Base-by-base conservation (phyloP, 2,797 vertebrate species). In the Psittacula echo region DNA sequence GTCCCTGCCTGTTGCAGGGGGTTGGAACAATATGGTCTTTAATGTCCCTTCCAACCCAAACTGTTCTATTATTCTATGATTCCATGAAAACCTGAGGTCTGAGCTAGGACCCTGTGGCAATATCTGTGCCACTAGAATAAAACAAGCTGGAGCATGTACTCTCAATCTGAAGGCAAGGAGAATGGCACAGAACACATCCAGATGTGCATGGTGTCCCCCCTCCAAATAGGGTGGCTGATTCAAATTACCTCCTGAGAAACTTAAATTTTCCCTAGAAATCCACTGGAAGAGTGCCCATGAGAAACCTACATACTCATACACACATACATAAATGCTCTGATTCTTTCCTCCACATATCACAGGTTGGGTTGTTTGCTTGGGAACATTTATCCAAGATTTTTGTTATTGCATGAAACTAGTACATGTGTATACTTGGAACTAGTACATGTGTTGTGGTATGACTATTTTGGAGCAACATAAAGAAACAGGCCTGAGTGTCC, bases 291-390 rank as follows among this genome's bases (percentile, higher is more conserved):
- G 2, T 21, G 6, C 7, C 11, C 22, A 48, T 20, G 5, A 8
- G 70, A 90, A 56, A 62, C 17, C 9, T 39, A 5, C 5, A 3
- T n/a, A 37, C 6, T 64, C 16, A 17, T 23, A 6, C 9, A 17
- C 5, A 12, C 2, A 17, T 5, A 13, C 4, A n/a, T 5, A 62
- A 29, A 26, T 3, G 9, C 3, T 21, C 42, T 6, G 50, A 20
- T 23, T 10, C 6, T 41, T 73, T 23, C 50, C 32, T 73, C 34
- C 51, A 58, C 21, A n/a, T n/a, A 45, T 44, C 72, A 12, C 75
- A 62, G 53, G 13, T 7, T 1, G 4, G 17, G 6, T 78, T 26
- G 13, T 73, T 47, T 18, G 19, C 10, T 64, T 58, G 14, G 66
- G 42, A 74, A 45, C 4, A 3, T 34, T 83, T 86, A 4, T 9